Percentiles rank a stretch among this genome's conserved stretches.
Conservation (phyloP, 2,888 invertebrate genomes). For the Lottia gigantea region DNA sequence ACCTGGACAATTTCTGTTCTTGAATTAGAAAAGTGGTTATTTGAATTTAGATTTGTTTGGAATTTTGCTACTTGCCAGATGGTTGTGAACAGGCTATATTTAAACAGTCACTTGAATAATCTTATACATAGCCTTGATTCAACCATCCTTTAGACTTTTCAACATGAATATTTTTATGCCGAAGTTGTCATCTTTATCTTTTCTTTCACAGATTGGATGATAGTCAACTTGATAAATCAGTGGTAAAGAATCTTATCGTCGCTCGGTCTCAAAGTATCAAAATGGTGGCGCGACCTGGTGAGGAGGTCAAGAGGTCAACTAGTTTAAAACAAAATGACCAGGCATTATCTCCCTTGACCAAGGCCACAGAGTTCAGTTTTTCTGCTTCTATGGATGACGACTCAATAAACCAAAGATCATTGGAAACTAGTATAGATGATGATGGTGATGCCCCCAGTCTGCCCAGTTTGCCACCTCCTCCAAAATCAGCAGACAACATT, state of each 20-base stretch:
- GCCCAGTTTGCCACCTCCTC: slow-evolving; percentile 40
- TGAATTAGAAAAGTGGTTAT: no score
- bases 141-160: no score
- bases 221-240: slow-evolving; percentile 44
- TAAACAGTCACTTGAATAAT: no score
- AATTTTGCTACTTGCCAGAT: no score
- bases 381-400: slow-evolving; percentile 19
- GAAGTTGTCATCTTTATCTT: background rate
- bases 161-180: no score
- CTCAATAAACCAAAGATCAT: background rate
- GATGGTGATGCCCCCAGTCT: slow-evolving; percentile 41
- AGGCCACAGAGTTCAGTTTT: slow-evolving; percentile 51
- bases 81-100: no score
- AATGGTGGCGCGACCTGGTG: slow-evolving; percentile 39
- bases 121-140: no score
- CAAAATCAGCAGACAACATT: background rate
- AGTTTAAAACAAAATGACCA: slow-evolving; percentile 51
- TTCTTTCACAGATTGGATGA: slow-evolving; percentile 24
- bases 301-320: slow-evolving; percentile 48
- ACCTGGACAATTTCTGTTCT: no score
- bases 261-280: slow-evolving; percentile 57
- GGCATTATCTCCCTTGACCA: slow-evolving; percentile 43
- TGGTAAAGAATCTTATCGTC: slow-evolving; percentile 52
- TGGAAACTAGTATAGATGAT: slow-evolving; percentile 22
- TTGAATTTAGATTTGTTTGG: no score